Percentiles rank a stretch among this genome's conserved stretches.
These are phyloP conservation scores for Elmis aenea DNA, from an alignment of 2,888 invertebrate species.

Conservation along the genomic window DNA sequence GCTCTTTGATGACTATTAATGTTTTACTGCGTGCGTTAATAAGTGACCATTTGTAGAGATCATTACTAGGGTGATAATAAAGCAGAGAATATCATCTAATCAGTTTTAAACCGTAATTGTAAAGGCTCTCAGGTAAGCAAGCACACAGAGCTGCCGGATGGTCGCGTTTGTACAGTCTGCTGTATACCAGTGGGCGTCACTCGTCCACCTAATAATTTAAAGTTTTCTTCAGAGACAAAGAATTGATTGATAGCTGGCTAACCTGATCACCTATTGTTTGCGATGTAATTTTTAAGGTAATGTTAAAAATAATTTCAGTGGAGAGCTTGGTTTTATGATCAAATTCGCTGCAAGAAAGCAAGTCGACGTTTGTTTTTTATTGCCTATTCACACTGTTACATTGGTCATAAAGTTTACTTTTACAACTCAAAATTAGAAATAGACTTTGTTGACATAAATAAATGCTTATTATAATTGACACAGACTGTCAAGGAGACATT, in stretches of 20 bases:
- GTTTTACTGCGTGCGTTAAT: no score
- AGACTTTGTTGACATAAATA: no score
- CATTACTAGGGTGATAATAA: conserved; percentile 23
- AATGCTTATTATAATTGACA: no score
- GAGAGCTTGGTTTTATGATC: no score
- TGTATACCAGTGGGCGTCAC: conserved; percentile 35
- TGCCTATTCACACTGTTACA: no score
- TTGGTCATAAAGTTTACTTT: no score
- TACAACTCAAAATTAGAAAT: no score
- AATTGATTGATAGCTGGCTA: conserved; percentile 36
- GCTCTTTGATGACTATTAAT: no score
- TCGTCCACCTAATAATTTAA: conserved; percentile 35
- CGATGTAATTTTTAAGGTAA: conserved; percentile 10
- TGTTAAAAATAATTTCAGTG: conserved; percentile 12
- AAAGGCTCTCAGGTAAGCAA: conserved; percentile 30
- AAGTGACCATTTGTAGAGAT: not conserved
- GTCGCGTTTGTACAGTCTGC: conserved; percentile 29
- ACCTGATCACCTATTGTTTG: conserved; percentile 37
- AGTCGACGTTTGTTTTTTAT: no score
- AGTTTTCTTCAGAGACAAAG: conserved; percentile 39
- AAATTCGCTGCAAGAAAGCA: not conserved
- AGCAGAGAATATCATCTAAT: conserved; percentile 25
- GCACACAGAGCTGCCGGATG: conserved; percentile 32
- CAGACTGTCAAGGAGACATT: no score
- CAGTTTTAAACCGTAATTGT: conserved; percentile 31